Evolutionary conservation across 2,113 vertebrate species (phyloP).

Genomic region (Conger conger): DNA sequence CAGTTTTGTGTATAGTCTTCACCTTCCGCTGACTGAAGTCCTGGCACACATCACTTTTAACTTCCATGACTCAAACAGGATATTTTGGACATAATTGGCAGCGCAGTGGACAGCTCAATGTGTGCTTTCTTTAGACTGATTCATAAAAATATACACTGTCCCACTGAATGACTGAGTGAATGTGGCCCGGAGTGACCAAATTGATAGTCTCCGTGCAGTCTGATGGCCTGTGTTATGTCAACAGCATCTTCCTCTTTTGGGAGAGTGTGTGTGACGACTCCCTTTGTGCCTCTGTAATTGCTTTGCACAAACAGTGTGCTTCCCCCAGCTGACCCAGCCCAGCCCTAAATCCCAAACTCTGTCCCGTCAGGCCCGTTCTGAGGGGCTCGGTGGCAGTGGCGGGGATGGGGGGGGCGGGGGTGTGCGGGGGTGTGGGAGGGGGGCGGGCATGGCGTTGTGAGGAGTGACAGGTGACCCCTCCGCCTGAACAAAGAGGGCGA

Average conservation of each 20-base stretch:
- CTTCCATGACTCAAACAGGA: neutral
- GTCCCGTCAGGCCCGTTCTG: constrained; percentile 56
- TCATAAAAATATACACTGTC: neutral
- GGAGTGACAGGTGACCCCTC: constrained; percentile 79
- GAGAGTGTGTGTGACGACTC: constrained; percentile 23
- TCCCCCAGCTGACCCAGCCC: constrained; percentile 56
- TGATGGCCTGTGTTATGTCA: constrained; percentile 13
- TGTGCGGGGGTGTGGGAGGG: constrained; percentile 9
- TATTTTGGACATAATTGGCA: neutral
- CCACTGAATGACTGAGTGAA: constrained; percentile 59
- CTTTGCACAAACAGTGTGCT: constrained; percentile 43
- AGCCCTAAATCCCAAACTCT: constrained; percentile 50
- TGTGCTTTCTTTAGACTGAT: neutral
- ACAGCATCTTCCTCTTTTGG: neutral
- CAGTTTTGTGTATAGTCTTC: neutral
- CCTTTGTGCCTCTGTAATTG: constrained; percentile 44
- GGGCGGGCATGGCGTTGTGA: constrained; percentile 56
- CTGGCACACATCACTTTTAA: neutral
- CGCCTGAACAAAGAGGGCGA: constrained; percentile 74
- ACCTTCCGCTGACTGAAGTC: neutral
- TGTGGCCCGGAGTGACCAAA: neutral
- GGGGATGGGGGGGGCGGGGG: constrained; percentile 27
- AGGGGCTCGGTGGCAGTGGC: constrained; percentile 57
- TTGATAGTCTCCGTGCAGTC: neutral
- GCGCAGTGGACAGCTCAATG: neutral